Evolutionary conservation across 2,113 vertebrate species (phyloP).

Genomic region (Bufo gargarizans): DNA sequence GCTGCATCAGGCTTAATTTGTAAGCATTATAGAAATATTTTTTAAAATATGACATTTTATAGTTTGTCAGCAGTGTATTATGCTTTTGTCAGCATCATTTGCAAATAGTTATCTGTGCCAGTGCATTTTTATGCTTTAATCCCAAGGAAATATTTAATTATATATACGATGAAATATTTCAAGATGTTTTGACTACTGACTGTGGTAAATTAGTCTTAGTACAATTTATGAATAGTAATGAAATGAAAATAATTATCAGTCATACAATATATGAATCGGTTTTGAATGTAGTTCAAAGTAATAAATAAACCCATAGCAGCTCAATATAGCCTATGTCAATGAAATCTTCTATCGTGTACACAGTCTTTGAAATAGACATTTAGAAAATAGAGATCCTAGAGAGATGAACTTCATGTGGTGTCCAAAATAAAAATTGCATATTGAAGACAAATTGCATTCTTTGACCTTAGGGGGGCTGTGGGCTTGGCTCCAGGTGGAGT

Average conservation of each 20-base stretch:
- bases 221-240: conserved; percentile 11
- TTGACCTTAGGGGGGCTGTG: too few relatives aligned
- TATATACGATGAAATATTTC: conserved; percentile 27
- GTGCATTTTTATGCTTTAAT: conserved; percentile 31
- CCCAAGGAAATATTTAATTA: conserved; percentile 19
- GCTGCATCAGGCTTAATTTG: conserved; percentile 13
- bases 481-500: too few relatives aligned
- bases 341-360: neutral
- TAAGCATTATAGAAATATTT: conserved; percentile 16
- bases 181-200: conserved; percentile 23
- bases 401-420: neutral
- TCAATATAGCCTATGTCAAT: neutral
- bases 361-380: neutral
- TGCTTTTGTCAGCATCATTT: conserved; percentile 39
- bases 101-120: conserved; percentile 40
- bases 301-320: neutral
- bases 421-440: neutral
- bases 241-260: conserved; percentile 24
- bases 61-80: conserved; percentile 18
- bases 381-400: neutral
- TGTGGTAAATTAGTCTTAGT: neutral
- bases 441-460: too few relatives aligned
- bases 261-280: neutral
- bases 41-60: conserved; percentile 38
- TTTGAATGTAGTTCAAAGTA: neutral